phyloP scores from a whole-genome alignment of 2,113 vertebrate genomes.

The Cyanoliseus patagonus region DNA sequence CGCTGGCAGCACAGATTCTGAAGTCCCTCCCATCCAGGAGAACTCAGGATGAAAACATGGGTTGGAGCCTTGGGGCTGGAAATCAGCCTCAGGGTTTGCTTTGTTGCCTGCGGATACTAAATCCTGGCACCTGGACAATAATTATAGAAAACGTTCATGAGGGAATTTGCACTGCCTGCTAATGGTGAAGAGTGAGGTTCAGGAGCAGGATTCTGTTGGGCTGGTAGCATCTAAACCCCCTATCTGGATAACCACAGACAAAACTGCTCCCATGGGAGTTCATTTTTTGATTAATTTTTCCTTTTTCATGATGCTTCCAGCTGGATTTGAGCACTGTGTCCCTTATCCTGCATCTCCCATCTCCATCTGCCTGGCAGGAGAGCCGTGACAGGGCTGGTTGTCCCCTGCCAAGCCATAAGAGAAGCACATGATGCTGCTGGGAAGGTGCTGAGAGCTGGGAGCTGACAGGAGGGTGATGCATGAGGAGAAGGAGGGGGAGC shows the following conservation, averaged over 20 bases:
- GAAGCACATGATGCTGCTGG: fast-evolving
- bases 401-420: neutral
- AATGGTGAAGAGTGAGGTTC: neutral
- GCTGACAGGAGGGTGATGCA: conserved; percentile 11
- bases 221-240: neutral
- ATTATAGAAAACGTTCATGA: neutral
- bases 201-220: neutral
- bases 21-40: neutral
- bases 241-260: neutral
- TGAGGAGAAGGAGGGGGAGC: neutral
- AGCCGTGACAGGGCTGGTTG: neutral
- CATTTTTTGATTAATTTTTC: neutral
- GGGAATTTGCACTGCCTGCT: neutral
- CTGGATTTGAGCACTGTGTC: neutral
- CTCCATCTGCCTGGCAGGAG: neutral
- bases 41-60: neutral
- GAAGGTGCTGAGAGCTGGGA: neutral
- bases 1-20: neutral
- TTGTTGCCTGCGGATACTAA: neutral
- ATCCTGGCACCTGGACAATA: neutral
- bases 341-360: neutral
- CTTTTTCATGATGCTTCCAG: neutral
- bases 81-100: neutral
- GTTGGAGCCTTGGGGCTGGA: neutral
- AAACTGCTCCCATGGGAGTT: neutral